Conservation (phyloP, 2,797 vertebrate genomes). For the Meda fulgida region DNA sequence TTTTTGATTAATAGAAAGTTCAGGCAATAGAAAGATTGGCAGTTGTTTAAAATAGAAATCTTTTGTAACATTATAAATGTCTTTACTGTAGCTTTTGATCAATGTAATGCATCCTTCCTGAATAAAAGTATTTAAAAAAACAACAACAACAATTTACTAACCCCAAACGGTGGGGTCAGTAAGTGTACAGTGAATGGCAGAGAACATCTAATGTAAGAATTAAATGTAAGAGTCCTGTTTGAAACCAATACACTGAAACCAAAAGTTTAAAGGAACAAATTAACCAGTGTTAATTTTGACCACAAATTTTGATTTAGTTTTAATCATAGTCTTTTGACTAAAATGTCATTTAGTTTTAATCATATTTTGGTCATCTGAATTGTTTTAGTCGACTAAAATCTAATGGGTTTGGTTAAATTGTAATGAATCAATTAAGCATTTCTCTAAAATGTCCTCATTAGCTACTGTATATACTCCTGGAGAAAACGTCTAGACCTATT, state of each 20-base stretch:
- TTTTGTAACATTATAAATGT: background rate
- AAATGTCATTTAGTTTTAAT: too few relatives aligned
- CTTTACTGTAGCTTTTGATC: background rate
- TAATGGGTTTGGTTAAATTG: too few relatives aligned
- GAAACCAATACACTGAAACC: background rate
- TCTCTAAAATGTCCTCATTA: too few relatives aligned
- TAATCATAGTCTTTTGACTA: too few relatives aligned
- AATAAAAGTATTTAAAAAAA: background rate
- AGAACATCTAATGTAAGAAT: background rate
- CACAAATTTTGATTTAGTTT: too few relatives aligned
- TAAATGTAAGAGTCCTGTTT: background rate
- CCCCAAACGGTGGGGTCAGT: background rate
- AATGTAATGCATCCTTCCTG: too few relatives aligned
- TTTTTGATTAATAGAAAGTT: background rate
- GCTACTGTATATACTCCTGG: too few relatives aligned
- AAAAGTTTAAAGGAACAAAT: background rate
- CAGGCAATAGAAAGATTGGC: background rate
- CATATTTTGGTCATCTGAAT: too few relatives aligned
- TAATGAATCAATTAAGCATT: too few relatives aligned
- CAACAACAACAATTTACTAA: background rate
- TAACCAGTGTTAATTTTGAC: too few relatives aligned
- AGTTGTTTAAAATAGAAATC: background rate
- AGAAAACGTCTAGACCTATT: too few relatives aligned
- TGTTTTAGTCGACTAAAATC: too few relatives aligned
- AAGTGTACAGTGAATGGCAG: background rate